Base-by-base conservation (phyloP, 1,140 invertebrate species). In the Pogonognathellus flavescens region DNA sequence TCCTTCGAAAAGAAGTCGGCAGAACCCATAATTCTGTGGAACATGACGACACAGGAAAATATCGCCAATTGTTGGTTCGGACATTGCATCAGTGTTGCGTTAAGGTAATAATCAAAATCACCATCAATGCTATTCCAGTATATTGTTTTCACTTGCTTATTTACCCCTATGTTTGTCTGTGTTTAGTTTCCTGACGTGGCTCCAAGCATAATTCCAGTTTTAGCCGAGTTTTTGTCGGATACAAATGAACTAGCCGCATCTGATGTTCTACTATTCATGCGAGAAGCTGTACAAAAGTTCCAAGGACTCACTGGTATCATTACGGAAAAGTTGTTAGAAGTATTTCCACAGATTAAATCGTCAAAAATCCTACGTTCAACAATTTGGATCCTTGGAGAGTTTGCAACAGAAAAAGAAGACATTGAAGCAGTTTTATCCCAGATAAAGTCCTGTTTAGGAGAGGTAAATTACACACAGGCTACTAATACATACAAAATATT, bases 321-420 rank as follows among this genome's bases (percentile, higher is more conserved):
- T 95, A 0, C 91, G n/a, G 88, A 94, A 92, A 94, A 94, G 91
- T 91, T 98, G 1, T 91, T 97, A 60, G 96, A 97, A 89, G 92
- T 94, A 16, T 96, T 98, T 90, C 93, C 94, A 25, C 93, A 94
- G 86, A 97, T 99, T 89, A 94, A 94, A 81, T 96, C 95, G 10
- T 94, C 95, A 9, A 94, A 94, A 91, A 95, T 99, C n/a, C 95
- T 98, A 89, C 94, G 98, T 86, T 95, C 96, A 7, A 96, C 98
- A 3, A 92, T 99, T n/a, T 99, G 98, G 98, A 97, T 99, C 89
- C 92, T 99, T 53, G 98, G 98, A 50, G 98, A 99, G 92, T 99
- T 99, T 91, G 96, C 96, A 0, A 94, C 94, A 25, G 93, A 92
- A 0, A 91, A 93, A 10, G 93, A 94, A 5, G 95, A 98, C 87